These are phyloP conservation scores for Sepiola atlantica DNA, from an alignment of 2,888 invertebrate species.

Conservation along the genomic window DNA sequence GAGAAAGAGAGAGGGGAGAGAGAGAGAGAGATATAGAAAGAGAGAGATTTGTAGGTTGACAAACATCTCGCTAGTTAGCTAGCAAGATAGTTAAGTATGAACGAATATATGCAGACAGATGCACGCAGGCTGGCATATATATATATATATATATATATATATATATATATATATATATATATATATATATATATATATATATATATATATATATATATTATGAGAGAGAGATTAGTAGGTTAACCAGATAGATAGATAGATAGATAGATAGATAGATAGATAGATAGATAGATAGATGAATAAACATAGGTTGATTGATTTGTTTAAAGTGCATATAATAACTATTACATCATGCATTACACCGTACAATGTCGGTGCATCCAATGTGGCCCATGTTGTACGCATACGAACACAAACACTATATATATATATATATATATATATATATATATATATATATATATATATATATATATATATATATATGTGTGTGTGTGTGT, in stretches of 20 bases:
- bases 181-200: not conserved
- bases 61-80: not conserved
- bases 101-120: not conserved
- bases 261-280: not conserved
- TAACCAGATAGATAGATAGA: not conserved
- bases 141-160: not conserved
- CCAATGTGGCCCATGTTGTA: too few species aligned
- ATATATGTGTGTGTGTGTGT: not conserved
- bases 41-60: not conserved
- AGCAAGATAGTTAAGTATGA: not conserved
- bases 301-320: not conserved
- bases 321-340: too few species aligned
- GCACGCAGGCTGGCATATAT: not conserved
- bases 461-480: not conserved
- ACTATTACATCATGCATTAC: too few species aligned
- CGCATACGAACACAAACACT: not conserved
- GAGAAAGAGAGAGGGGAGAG: too few species aligned
- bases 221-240: not conserved
- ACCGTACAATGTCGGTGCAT: too few species aligned
- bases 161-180: not conserved
- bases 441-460: not conserved
- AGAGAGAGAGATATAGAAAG: not conserved
- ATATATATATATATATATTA: not conserved
- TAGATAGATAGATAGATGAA: not conserved
- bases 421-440: not conserved